These are phyloP conservation scores for Tetraneura akinire DNA, from an alignment of 1,140 invertebrate species.

Conservation along the genomic window DNA sequence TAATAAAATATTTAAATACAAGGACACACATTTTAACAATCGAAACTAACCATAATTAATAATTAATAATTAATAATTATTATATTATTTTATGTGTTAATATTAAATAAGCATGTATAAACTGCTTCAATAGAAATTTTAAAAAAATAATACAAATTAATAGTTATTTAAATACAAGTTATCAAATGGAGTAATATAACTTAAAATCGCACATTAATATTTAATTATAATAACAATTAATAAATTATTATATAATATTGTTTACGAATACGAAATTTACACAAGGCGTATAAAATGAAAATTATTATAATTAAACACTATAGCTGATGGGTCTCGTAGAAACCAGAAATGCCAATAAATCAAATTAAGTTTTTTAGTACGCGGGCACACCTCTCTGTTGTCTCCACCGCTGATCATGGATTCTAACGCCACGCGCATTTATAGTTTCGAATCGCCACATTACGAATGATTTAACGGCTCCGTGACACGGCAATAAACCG, in stretches of 20 bases:
- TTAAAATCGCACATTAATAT: not conserved
- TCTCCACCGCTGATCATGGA: not conserved
- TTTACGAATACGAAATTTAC: not conserved
- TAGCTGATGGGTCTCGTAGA: conserved; percentile 22
- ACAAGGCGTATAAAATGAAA: not conserved
- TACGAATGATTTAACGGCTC: conserved; percentile 42
- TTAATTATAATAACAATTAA: not conserved
- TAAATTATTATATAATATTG: not conserved
- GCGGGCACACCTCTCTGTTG: not conserved
- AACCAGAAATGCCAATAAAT: conserved; percentile 12
- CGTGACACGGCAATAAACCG: conserved; percentile 15
- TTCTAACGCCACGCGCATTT: not conserved
- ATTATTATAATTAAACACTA: conserved; percentile 38
- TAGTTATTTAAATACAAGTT: not conserved
- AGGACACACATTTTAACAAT: not conserved
- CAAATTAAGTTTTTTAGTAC: conserved; percentile 29
- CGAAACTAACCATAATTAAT: not conserved
- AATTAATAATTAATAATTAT: too few relatives aligned
- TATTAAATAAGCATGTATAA: not conserved
- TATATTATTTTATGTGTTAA: too few relatives aligned
- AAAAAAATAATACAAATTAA: not conserved
- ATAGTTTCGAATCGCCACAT: conserved; percentile 26
- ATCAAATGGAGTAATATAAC: not conserved
- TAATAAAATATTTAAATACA: not conserved
- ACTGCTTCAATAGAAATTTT: not conserved